Conservation (phyloP, 2,888 invertebrate species). For the Patella depressa region DNA sequence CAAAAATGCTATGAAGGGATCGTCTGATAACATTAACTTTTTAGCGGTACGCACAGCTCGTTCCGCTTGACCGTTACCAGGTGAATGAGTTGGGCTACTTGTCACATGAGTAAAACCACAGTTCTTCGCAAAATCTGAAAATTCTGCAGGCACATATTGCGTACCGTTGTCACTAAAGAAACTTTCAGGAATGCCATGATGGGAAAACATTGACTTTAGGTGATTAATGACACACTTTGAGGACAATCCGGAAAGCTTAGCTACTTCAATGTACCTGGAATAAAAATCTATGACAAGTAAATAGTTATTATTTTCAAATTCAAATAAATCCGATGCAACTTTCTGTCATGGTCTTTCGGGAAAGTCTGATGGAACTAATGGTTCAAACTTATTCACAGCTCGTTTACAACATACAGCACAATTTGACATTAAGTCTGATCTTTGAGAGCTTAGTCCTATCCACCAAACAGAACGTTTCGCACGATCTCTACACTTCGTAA, state of each 20-base stretch:
- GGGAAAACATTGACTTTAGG: conserved; percentile 13
- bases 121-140: not conserved
- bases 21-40: not conserved
- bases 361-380: conserved; percentile 14
- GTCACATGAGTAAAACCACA: not conserved
- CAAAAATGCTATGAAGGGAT: not conserved
- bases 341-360: conserved; percentile 21
- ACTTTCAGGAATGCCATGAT: conserved; percentile 20
- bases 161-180: not conserved
- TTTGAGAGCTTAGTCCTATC: not conserved
- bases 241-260: conserved; percentile 4
- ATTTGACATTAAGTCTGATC: not conserved
- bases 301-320: conserved; percentile 14
- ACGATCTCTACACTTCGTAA: not conserved
- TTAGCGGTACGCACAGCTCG: not conserved
- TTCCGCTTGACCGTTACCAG: not conserved
- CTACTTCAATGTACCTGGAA: conserved; percentile 16
- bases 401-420: not conserved
- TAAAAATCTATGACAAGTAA: conserved; percentile 17
- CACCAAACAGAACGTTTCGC: not conserved
- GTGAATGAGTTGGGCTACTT: not conserved
- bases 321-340: conserved; percentile 20
- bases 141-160: not conserved
- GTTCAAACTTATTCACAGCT: conserved; percentile 7
- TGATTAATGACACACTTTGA: conserved; percentile 17